Evolutionary conservation across 2,113 vertebrate species (phyloP).

Genomic region (Scalopus aquaticus): DNA sequence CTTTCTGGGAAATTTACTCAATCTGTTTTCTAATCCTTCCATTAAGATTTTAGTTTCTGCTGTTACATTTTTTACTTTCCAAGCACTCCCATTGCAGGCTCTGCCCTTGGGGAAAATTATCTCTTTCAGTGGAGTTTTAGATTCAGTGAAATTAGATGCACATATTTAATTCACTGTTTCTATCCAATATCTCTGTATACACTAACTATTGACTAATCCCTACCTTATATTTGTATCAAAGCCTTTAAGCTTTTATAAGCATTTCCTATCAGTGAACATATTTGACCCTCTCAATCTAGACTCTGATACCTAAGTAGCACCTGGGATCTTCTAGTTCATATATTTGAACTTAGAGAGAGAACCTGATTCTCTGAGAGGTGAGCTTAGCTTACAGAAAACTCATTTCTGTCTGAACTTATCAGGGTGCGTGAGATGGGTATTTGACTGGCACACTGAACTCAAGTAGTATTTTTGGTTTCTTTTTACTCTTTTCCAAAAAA

Average conservation of each 20-base stretch:
- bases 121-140: not conserved
- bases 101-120: not conserved
- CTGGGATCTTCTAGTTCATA: not conserved
- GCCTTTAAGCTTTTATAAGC: not conserved
- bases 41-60: conserved; percentile 34
- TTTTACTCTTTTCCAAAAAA: not conserved
- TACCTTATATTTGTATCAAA: not conserved
- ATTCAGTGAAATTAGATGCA: not conserved
- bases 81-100: not conserved
- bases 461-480: not conserved
- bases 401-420: not conserved
- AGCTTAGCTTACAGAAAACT: not conserved
- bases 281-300: not conserved
- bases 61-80: conserved; percentile 3
- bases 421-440: not conserved
- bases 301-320: not conserved
- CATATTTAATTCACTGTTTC: not conserved
- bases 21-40: not conserved
- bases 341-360: not conserved
- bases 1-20: conserved; percentile 10
- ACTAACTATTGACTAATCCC: not conserved
- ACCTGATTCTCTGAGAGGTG: not conserved
- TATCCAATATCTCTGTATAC: rapidly evolving
- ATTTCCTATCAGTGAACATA: not conserved
- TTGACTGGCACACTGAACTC: not conserved